phyloP scores from a whole-genome alignment of 2,888 invertebrate species.

The Chaetogeoica ovagalla region DNA sequence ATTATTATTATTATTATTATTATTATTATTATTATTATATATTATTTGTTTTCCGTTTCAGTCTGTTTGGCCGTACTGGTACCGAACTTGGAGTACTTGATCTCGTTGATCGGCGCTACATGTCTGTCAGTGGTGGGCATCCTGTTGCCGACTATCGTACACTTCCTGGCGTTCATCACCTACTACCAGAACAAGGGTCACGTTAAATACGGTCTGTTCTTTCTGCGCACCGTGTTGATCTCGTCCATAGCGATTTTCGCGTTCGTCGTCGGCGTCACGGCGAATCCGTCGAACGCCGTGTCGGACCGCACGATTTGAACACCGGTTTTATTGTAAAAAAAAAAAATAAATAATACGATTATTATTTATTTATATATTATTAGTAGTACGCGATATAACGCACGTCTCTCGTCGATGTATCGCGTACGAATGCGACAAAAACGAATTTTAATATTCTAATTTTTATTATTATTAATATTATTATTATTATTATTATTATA shows the following conservation, averaged over 20 bases:
- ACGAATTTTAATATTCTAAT: too few relatives aligned
- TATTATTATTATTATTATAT: too few relatives aligned
- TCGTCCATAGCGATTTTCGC: too few relatives aligned
- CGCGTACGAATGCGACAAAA: too few relatives aligned
- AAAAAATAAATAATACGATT: too few relatives aligned
- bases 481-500: too few relatives aligned
- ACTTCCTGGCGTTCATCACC: slow-evolving; percentile 81
- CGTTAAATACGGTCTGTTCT: neutral
- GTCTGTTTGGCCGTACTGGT: slow-evolving; percentile 79
- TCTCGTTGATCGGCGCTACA: slow-evolving; percentile 81
- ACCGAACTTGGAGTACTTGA: slow-evolving; percentile 73
- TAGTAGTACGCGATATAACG: too few relatives aligned
- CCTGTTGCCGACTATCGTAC: slow-evolving; percentile 86
- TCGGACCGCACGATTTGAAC: neutral
- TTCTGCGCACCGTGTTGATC: neutral
- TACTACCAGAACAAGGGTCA: slow-evolving; percentile 59
- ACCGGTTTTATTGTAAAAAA: too few relatives aligned
- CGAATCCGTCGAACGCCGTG: neutral
- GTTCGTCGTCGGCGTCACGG: neutral
- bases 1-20: too few relatives aligned
- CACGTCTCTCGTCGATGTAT: too few relatives aligned
- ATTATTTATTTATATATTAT: too few relatives aligned
- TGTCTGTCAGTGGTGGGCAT: slow-evolving; percentile 85
- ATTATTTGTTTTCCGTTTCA: slow-evolving; percentile 55
- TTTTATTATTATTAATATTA: too few relatives aligned